A percentile compares a stretch with the other conserved stretches of the same genome.
Conservation (phyloP, 2,888 invertebrate species). For the Hoplodrina ambigua region DNA sequence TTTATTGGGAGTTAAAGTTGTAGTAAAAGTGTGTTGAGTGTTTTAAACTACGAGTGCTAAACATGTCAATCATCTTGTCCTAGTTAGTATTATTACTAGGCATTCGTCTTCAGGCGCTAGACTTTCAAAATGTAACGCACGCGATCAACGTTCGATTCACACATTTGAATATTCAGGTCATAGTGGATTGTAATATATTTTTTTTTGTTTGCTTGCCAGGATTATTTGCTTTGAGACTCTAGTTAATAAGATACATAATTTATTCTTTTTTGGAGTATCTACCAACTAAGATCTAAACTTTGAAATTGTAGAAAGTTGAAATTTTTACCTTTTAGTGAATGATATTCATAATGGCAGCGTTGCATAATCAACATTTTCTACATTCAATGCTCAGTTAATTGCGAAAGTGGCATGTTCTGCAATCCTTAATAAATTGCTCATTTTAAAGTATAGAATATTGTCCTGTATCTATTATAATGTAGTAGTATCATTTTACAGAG, state of each 20-base stretch:
- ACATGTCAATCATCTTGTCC: conserved; percentile 39
- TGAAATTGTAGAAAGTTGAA: not conserved
- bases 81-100: conserved; percentile 45
- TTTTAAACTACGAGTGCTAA: conserved; percentile 8
- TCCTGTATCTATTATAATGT: not conserved
- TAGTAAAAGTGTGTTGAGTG: not conserved
- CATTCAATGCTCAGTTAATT: not conserved
- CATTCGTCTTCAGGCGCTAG: conserved; percentile 46
- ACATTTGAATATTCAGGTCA: conserved; percentile 64
- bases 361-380: not conserved
- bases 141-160: conserved; percentile 62
- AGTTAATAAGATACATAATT: not conserved
- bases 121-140: conserved; percentile 68
- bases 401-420: not conserved
- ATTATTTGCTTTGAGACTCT: conserved; percentile 12
- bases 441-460: not conserved
- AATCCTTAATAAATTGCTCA: not conserved
- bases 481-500: not conserved
- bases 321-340: not conserved
- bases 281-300: not conserved
- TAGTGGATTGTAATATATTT: conserved; percentile 41
- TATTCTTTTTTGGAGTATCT: not conserved
- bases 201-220: conserved; percentile 24
- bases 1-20: not conserved
- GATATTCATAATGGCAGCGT: not conserved